phyloP scores from a whole-genome alignment of 2,888 invertebrate species.

The Empis stercorea region DNA sequence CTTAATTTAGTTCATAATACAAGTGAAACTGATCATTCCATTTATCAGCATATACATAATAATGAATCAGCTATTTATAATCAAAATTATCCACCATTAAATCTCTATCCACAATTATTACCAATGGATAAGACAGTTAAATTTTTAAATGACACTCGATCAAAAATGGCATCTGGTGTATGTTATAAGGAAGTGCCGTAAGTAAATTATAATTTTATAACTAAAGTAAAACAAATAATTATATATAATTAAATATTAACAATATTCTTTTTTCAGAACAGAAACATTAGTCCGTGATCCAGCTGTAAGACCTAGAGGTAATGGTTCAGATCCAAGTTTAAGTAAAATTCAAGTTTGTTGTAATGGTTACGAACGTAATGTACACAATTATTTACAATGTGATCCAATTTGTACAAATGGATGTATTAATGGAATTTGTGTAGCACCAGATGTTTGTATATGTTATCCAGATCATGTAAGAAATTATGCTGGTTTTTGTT shows the following conservation, averaged over 20 bases:
- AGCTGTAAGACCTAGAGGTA: conserved; percentile 22
- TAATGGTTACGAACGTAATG: conserved; percentile 51
- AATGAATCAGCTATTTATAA: neutral
- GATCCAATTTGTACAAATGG: conserved; percentile 36
- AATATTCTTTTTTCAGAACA: conserved; percentile 20
- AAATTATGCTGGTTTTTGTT: conserved; percentile 36
- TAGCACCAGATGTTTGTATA: conserved; percentile 37
- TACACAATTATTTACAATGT: conserved; percentile 39
- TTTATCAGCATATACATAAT: no score
- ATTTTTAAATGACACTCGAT: conserved; percentile 33
- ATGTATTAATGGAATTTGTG: conserved; percentile 41
- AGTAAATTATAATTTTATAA: conserved; percentile 19
- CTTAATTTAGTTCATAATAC: no score
- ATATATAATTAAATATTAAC: neutral
- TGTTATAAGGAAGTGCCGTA: conserved; percentile 35
- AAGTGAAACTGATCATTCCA: no score
- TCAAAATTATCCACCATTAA: neutral
- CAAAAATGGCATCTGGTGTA: conserved; percentile 29
- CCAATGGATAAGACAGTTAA: conserved; percentile 27
- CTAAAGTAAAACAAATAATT: neutral
- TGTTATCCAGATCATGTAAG: conserved; percentile 34
- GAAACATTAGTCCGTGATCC: conserved; percentile 22
- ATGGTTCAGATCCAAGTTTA: conserved; percentile 42
- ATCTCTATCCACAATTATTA: conserved; percentile 5
- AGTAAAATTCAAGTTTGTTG: conserved; percentile 59